Evolutionary conservation across 2,113 vertebrate species (phyloP).

Genomic region (Vireo altiloquus): DNA sequence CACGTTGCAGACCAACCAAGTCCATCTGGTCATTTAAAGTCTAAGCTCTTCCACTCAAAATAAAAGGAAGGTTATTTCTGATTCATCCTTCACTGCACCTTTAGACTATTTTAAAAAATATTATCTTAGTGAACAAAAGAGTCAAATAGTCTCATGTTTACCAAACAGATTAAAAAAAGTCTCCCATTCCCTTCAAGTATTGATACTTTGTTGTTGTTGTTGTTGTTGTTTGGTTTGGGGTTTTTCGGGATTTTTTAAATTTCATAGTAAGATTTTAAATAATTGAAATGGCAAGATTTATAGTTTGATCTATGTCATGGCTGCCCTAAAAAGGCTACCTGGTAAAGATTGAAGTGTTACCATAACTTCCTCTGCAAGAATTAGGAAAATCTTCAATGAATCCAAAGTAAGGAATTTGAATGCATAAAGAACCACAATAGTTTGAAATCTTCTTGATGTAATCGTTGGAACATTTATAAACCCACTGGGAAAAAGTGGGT

Average conservation of each 20-base stretch:
- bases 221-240: neutral
- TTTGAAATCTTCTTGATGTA: neutral
- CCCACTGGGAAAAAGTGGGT: neutral
- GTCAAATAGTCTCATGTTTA: neutral
- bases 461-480: neutral
- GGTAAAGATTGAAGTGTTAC: neutral
- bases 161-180: neutral
- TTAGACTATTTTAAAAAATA: neutral
- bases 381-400: neutral
- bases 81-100: neutral
- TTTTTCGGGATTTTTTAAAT: neutral
- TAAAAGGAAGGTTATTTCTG: neutral
- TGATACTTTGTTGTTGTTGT: neutral
- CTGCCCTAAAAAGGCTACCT: neutral
- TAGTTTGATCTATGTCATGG: neutral
- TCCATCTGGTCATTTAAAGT: neutral
- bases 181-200: neutral
- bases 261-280: neutral
- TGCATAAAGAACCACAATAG: neutral
- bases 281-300: neutral
- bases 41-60: neutral
- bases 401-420: neutral
- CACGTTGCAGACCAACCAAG: neutral
- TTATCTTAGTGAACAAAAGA: neutral
- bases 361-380: neutral